These are phyloP conservation scores for Eutolmus rufibarbis DNA, from an alignment of 2,888 invertebrate species.

Conservation along the genomic window DNA sequence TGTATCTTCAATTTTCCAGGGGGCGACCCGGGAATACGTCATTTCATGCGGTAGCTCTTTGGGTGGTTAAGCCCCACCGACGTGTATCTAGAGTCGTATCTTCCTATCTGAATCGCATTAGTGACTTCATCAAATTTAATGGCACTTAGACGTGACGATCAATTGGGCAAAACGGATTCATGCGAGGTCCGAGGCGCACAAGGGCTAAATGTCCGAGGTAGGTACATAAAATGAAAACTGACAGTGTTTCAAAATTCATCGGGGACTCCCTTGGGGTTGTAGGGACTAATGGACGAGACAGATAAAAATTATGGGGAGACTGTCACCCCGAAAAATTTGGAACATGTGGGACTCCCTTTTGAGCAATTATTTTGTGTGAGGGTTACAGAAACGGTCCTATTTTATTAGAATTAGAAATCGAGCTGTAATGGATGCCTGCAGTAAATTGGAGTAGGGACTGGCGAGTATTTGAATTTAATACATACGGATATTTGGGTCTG, in stretches of 20 bases:
- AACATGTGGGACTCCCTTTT: not conserved
- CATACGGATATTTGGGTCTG: not conserved
- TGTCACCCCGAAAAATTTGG: not conserved
- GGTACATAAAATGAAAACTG: not conserved
- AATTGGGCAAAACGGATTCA: slow-evolving; percentile 7
- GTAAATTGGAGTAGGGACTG: not conserved
- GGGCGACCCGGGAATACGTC: not conserved
- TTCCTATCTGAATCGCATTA: not conserved
- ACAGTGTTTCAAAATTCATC: not conserved
- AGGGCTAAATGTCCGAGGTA: not conserved
- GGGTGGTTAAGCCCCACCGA: not conserved
- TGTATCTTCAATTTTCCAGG: not conserved
- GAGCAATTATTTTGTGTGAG: not conserved
- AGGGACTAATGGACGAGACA: not conserved
- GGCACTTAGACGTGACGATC: slow-evolving; percentile 3
- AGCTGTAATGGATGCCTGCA: not conserved
- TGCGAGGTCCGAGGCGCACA: not conserved
- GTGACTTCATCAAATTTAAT: slow-evolving; percentile 6
- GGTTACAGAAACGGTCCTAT: not conserved
- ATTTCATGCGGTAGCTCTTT: not conserved
- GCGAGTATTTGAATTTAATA: not conserved
- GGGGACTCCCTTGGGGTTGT: not conserved
- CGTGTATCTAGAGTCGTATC: not conserved
- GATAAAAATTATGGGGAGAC: not conserved
- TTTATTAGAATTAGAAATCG: not conserved